phyloP scores from a whole-genome alignment of 1,140 invertebrate species.

The Macrostomum lignano region DNA sequence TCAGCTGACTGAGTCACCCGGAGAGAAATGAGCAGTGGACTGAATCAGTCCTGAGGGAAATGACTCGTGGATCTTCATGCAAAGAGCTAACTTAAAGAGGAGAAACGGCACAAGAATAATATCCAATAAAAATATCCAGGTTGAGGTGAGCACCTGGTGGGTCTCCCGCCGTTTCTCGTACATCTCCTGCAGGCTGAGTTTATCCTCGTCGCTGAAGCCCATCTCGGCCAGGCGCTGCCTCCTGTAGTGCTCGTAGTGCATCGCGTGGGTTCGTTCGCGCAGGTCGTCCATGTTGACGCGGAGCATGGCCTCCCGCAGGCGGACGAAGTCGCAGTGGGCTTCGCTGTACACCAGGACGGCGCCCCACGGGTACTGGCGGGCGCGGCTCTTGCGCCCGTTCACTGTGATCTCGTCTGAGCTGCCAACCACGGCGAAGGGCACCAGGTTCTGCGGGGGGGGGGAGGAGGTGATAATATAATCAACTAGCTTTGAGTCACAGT shows the following conservation, averaged over 20 bases:
- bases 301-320: conserved; percentile 85
- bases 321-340: conserved; percentile 92
- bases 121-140: no score
- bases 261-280: conserved; percentile 72
- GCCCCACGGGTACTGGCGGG: conserved; percentile 92
- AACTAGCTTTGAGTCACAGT: conserved; percentile 60
- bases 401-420: conserved; percentile 89
- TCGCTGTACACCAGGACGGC: conserved; percentile 98
- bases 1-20: no score
- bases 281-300: conserved; percentile 97
- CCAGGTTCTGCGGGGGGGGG: conserved; percentile 28
- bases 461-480: conserved; percentile 9
- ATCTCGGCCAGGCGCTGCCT: conserved; percentile 58
- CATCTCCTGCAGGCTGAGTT: conserved; percentile 59
- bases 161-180: conserved; percentile 68
- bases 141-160: no score
- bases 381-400: conserved; percentile 53
- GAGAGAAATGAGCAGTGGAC: no score
- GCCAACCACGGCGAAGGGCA: conserved; percentile 91
- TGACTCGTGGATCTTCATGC: no score
- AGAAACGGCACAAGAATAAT: no score
- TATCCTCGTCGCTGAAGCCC: conserved; percentile 79
- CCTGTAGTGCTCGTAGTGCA: conserved; percentile 87
- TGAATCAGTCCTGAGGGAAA: no score
- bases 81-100: no score